Base-by-base conservation (phyloP, 2,888 invertebrate species). In the Epinotia nisella region DNA sequence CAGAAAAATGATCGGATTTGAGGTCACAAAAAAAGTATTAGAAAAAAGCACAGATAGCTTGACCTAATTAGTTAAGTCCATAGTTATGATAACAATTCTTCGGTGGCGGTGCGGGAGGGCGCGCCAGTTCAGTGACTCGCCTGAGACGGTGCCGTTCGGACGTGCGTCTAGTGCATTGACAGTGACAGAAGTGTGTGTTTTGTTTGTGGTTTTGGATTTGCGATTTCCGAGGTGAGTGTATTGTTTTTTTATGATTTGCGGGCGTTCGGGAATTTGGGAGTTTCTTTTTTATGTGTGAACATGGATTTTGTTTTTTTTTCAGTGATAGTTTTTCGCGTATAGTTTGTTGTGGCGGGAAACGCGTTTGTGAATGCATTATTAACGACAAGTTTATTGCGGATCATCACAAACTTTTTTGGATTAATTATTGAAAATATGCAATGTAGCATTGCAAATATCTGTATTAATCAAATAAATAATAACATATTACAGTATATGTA, bases 41-140 rank as follows among this genome's bases (percentile, higher is more conserved):
- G n/a, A 59, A 53, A 66, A 51, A 59, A 58, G 39, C 65, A 53
- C 62, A 59, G 59, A 71, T 41, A 70, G 51, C 78, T 80, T 92
- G 92, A 91, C 92, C 91, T 78, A 91, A 90, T 90, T 91, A 83
- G 84, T 82, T 80, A 85, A 86, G 85, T 84, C 85, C 84, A 86
- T 87, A 86, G 85, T 87, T 87, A 88, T 87, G 89, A 90, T 90
- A 90, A 90, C 87, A 86, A 82, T 83, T 81, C 79, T 85, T 86
- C 83, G 86, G 87, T 49, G 85, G 87, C 86, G 87, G 87, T 78
- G 79, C 77, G 75, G 76, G 81, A 81, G 81, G 81, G 74, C 68
- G 81, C 79, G n/a, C 79, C 85, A 82, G 92, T 92, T 93, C 92
- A 93, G 92, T 93, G 70, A 62, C 62, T 92, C 85, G 89, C 82